Evolutionary conservation across 2,113 vertebrate genomes (phyloP), one percentile per base, ranked within the genome.

Genomic region (Harpagus bidentatus): DNA sequence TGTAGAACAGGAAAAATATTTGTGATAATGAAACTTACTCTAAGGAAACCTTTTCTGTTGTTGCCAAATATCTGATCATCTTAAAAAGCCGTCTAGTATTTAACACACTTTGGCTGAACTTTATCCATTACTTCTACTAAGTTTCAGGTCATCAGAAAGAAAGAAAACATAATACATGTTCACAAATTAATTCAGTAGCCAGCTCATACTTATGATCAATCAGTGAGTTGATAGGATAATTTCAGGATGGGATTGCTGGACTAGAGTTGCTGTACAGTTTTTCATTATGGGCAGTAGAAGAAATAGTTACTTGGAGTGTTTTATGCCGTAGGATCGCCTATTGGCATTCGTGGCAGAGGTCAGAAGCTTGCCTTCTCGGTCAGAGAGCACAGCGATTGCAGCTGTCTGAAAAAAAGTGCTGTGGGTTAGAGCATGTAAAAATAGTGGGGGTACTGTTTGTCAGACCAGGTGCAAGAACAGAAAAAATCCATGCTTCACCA

Each of bases 391-490:
- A 89, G 42, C 43, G 62, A 55, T 62, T 90, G 96, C 95, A 97
- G 95, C 97, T 97, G 95, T 70, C 79, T 66, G n/a, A 86, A 80
- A 66, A 31, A 82, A 79, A 89, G 28, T 76, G 32, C 86, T 83
- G 80, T 8, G 40, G 58, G 8, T 52, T 79, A 88, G 53, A 83
- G 82, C 74, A 62, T 62, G 55, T 86, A 43, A 93, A 91, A 96
- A 95, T 88, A 83, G 94, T 95, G 74, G 59, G 81, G 74, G 10
- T 86, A 95, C 97, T 98, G 97, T 98, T 96, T 88, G 85, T 94
- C 78, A 89, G 80, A 66, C 91, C 95, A 97, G 96, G 97, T 98
- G 97, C 98, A 94, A 83, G 93, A 78, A 34, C 76, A 93, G 86
- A 88, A 95, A 71, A 87, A 86, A 63, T 95, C 95, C 79, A 36